Evolutionary conservation across 2,888 invertebrate genomes (phyloP), one percentile per base, ranked within the genome.

Genomic region (Drosophila sordidula): DNA sequence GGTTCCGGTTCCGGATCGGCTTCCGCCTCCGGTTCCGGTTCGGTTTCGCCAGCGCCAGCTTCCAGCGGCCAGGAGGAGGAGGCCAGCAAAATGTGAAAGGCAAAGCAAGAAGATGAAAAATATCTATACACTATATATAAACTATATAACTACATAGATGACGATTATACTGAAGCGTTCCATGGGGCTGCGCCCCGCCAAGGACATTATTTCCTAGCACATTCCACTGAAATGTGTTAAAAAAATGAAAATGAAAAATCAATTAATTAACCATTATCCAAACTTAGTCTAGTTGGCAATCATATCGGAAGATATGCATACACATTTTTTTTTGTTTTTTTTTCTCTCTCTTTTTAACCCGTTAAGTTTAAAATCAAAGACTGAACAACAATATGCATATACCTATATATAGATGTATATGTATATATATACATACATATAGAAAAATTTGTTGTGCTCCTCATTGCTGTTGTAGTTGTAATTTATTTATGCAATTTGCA

Each of bases 311-410:
- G 29, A 29, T 18, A 39, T 62, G 29, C n/a, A 61, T 65, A 51
- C 5, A 50, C 16, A 54, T 58, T 64, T 62, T 50, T 56, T 58
- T 32, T 57, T 51, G 36, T 58, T 62, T 39, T 57, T 55, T 41
- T 52, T 44, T 46, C 25, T 45, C 56, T 62, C 68, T 81, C 70
- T 57, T 52, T 69, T 70, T 82, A 85, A 85, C 70, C 82, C 86
- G 70, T 82, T 81, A 81, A 74, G 74, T 76, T 80, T 85, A 85
- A 82, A 82, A 79, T 70, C 77, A 83, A 82, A 82, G 81, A 82
- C 81, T 82, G 81, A 82, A 75, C 75, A 73, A 81, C 76, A 77
- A 70, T 74, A 80, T 75, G 70, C 74, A 64, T 75, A 72, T 75
- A 70, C 42, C 55, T 50, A 64, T 49, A 68, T 47, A 75, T 14